phyloP scores from a whole-genome alignment of 2,113 vertebrate species.

The Euleptes europaea region DNA sequence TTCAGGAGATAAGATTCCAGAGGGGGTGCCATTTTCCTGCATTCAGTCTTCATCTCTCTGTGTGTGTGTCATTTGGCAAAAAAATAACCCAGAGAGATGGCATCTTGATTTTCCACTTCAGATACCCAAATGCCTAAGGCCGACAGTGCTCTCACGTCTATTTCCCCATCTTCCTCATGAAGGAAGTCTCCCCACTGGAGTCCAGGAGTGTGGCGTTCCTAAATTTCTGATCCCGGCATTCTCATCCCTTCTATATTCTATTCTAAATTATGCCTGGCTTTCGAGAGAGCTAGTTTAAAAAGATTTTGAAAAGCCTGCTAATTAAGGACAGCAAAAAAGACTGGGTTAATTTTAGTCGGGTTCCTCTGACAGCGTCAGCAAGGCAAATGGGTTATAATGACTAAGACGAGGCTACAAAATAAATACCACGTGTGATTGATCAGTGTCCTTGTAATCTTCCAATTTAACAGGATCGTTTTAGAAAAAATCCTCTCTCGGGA shows the following conservation, averaged over 20 bases:
- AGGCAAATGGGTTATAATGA: constrained; percentile 44
- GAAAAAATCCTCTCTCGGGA: constrained; percentile 13
- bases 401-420: constrained; percentile 39
- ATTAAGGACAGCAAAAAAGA: constrained; percentile 46
- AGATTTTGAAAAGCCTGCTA: constrained; percentile 51
- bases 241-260: constrained; percentile 25
- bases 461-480: constrained; percentile 53
- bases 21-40: background rate
- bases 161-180: background rate
- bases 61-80: background rate
- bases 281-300: constrained; percentile 31
- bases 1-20: accelerated
- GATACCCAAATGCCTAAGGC: background rate
- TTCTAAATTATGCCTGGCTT: constrained; percentile 25
- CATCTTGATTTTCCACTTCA: background rate
- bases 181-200: background rate
- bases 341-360: constrained; percentile 46
- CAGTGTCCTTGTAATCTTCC: constrained; percentile 60
- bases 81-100: background rate
- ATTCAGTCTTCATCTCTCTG: background rate
- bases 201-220: background rate
- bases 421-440: constrained; percentile 56
- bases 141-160: background rate
- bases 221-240: background rate
- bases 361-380: constrained; percentile 45